A percentile compares a stretch with the other conserved stretches of the same genome.
Conservation (phyloP, 1,140 invertebrate species). For the Ceratina japonica region DNA sequence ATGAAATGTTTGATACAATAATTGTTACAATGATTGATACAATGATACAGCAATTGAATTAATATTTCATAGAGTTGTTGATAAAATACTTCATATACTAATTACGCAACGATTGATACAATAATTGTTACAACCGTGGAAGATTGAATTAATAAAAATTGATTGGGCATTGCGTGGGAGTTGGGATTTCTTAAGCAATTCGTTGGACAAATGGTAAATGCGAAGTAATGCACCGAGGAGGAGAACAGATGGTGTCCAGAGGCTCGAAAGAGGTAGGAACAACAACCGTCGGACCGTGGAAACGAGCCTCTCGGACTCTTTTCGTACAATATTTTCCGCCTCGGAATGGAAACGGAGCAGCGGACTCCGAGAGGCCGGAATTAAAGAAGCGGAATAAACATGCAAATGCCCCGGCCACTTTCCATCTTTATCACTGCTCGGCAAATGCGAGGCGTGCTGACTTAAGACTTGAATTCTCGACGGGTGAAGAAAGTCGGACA, state of each 20-base stretch:
- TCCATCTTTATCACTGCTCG: conserved; percentile 66
- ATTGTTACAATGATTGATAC: too few relatives aligned
- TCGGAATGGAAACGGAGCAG: not conserved
- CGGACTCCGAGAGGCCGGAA: conserved; percentile 44
- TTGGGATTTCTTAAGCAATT: too few relatives aligned
- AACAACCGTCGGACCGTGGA: not conserved
- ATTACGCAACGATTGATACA: too few relatives aligned
- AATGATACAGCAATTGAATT: too few relatives aligned
- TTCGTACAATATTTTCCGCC: conserved; percentile 1
- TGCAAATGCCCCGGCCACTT: conserved; percentile 67
- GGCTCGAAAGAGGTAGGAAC: not conserved
- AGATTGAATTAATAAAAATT: too few relatives aligned
- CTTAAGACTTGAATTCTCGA: conserved; percentile 33
- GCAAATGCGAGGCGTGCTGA: conserved; percentile 58
- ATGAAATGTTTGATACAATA: too few relatives aligned
- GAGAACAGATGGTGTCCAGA: not conserved
- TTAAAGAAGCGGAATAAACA: conserved; percentile 69
- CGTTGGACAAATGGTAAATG: not conserved
- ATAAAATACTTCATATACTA: too few relatives aligned
- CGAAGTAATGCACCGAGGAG: not conserved
- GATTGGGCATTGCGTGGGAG: too few relatives aligned
- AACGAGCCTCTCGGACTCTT: not conserved
- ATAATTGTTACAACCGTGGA: too few relatives aligned
- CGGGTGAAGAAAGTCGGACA: conserved; percentile 17
- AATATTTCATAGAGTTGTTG: too few relatives aligned